phyloP scores from a whole-genome alignment of 1,140 invertebrate genomes.

The Rhynchophorus ferrugineus region DNA sequence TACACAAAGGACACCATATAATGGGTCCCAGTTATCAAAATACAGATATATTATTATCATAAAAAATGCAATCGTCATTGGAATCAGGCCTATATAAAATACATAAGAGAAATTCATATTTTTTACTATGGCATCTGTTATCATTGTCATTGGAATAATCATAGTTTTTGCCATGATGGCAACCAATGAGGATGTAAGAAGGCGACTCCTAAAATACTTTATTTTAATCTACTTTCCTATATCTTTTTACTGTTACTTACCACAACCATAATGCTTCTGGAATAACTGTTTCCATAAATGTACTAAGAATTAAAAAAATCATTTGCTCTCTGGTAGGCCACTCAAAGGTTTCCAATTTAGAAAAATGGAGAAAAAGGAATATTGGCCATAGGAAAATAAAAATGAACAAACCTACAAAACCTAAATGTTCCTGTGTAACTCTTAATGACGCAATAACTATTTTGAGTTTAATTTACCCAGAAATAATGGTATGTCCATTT shows the following conservation, averaged over 20 bases:
- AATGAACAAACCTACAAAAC: conserved; percentile 83
- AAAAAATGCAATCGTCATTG: conserved; percentile 72
- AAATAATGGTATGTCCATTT: conserved; percentile 83
- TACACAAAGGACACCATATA: conserved; percentile 56
- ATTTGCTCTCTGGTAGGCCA: conserved; percentile 74
- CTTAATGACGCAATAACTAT: conserved; percentile 1
- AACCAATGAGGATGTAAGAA: conserved; percentile 79
- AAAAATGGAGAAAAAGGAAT: conserved; percentile 76
- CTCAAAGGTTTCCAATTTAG: conserved; percentile 68
- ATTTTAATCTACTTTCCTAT: no score
- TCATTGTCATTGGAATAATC: conserved; percentile 78
- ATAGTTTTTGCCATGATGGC: conserved; percentile 75
- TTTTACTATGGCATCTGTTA: conserved; percentile 72
- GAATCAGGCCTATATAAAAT: conserved; percentile 74
- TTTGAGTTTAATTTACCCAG: conserved; percentile 55
- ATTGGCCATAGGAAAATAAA: conserved; percentile 76
- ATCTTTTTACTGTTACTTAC: no score
- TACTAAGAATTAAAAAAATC: conserved; percentile 71
- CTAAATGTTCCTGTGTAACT: conserved; percentile 42
- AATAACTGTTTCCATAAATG: conserved; percentile 78
- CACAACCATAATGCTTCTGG: conserved; percentile 84
- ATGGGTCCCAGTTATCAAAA: conserved; percentile 81
- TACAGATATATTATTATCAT: conserved; percentile 66
- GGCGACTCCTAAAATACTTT: conserved; percentile 67
- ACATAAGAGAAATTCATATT: conserved; percentile 62